Base-by-base conservation (phyloP, 2,888 invertebrate species). In the Lymantria monacha region DNA sequence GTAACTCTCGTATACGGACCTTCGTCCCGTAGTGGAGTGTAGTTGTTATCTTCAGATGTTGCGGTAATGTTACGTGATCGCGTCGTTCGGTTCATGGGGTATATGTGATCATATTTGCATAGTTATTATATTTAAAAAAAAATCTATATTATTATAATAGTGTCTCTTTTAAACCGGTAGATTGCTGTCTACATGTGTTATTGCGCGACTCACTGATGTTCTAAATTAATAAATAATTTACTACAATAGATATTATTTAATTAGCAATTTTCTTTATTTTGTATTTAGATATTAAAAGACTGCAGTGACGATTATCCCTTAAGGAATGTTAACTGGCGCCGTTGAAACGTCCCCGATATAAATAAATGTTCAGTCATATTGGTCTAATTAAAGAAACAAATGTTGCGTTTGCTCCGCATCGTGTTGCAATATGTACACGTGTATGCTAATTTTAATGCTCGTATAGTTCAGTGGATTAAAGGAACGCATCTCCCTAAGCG, bases 41-140 rank as follows among this genome's bases (percentile, higher is more conserved):
- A 85, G 85, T 81, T 71, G 74, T 81, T 82, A 82, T 81, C 77
- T 77, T 75, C 77, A 73, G 70, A 74, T 70, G 72, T 78, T 70
- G 81, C 75, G 72, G 79, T 74, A 61, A 72, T 70, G 80, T 83
- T 74, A 80, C 72, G 66, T 80, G 83, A 81, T 79, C 78, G 83
- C 83, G 84, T 85, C 84, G 83, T 84, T 85, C 77, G 86, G 86
- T 85, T 84, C 80, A 82, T 86, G 87, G 87, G 85, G 84, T 85
- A 77, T 88, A 22, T 22, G 88, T 89, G 88, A 88, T 87, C 86
- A 84, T 87, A 79, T 80, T 81, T 87, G 83, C 85, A 87, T 87
- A 87, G 86, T 84, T 86, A 77, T 81, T 87, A 79, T 13, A 12
- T 15, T 73, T 72, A 81, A 80, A 10, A 81, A 33, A 83, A 81